Conservation (phyloP, 1,140 invertebrate genomes). For the Pachyrhynchus sulphureomaculatus region DNA sequence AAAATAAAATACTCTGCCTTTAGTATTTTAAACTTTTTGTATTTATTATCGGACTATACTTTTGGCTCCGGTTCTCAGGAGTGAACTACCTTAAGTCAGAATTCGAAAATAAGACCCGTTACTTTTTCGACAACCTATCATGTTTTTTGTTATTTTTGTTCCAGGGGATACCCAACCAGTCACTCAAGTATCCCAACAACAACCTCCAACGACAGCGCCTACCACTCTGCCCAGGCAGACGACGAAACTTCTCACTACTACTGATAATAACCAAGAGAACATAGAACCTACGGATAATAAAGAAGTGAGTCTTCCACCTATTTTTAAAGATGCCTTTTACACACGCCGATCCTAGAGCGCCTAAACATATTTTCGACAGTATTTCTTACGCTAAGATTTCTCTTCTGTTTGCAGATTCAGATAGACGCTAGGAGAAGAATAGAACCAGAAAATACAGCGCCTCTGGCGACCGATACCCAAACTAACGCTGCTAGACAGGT, state of each 20-base stretch:
- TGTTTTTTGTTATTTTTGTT: too few relatives aligned
- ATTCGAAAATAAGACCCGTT: too few relatives aligned
- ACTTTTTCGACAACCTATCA: too few relatives aligned
- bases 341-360: too few relatives aligned
- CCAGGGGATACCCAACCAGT: slow-evolving; percentile 47
- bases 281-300: slow-evolving; percentile 70
- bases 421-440: slow-evolving; percentile 53
- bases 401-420: slow-evolving; percentile 42
- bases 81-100: too few relatives aligned
- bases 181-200: slow-evolving; percentile 52
- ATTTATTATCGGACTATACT: too few relatives aligned
- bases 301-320: slow-evolving; percentile 56
- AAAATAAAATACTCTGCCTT: too few relatives aligned
- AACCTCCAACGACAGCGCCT: slow-evolving; percentile 49
- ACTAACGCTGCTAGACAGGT: slow-evolving; percentile 41
- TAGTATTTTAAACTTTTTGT: too few relatives aligned
- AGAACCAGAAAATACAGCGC: slow-evolving; percentile 56
- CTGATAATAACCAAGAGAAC: slow-evolving; percentile 72
- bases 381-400: too few relatives aligned
- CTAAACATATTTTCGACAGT: too few relatives aligned
- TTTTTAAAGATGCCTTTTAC: too few relatives aligned
- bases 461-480: slow-evolving; percentile 54
- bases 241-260: slow-evolving; percentile 47
- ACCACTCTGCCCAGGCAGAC: slow-evolving; percentile 54
- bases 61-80: too few relatives aligned